Percentiles rank a stretch among this genome's conserved stretches.
phyloP scores from a whole-genome alignment of 1,140 invertebrate species.

The Camponotus pennsylvanicus region DNA sequence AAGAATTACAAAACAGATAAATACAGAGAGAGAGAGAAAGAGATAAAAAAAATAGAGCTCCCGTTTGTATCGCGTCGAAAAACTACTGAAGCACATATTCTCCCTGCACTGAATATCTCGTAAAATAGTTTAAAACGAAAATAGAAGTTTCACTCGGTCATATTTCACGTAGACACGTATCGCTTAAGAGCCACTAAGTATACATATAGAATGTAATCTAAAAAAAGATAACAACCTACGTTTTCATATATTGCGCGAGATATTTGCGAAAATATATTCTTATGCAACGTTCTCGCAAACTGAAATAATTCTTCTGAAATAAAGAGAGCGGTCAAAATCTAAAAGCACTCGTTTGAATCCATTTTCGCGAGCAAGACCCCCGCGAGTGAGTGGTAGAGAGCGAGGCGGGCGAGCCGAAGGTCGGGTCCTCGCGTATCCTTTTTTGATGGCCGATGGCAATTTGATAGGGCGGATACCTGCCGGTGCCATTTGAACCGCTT shows the following conservation, averaged over 20 bases:
- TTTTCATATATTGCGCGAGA: background rate
- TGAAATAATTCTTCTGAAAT: background rate
- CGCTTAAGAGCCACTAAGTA: background rate
- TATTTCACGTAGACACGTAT: background rate
- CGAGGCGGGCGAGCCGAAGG: background rate
- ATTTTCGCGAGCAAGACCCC: background rate
- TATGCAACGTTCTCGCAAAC: background rate
- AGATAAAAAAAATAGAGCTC: constrained; percentile 19
- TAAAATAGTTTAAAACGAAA: constrained; percentile 37
- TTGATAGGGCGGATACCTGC: constrained; percentile 42
- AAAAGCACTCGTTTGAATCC: too few species aligned
- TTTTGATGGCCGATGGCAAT: constrained; percentile 43
- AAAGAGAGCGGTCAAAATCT: background rate
- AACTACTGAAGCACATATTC: constrained; percentile 15
- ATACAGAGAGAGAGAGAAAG: background rate
- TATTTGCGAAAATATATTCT: background rate
- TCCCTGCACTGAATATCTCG: background rate
- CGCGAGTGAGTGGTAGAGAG: background rate
- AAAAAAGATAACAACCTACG: background rate
- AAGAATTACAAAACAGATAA: constrained; percentile 24
- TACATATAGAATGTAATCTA: background rate
- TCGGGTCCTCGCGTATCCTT: constrained; percentile 29
- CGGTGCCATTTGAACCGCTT: constrained; percentile 48
- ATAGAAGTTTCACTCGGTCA: constrained; percentile 15
- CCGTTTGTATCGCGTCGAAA: constrained; percentile 4